These are phyloP conservation scores for Glandiceps talaboti DNA, from an alignment of 53 echinoderm and acorn worm species.

Conservation along the genomic window DNA sequence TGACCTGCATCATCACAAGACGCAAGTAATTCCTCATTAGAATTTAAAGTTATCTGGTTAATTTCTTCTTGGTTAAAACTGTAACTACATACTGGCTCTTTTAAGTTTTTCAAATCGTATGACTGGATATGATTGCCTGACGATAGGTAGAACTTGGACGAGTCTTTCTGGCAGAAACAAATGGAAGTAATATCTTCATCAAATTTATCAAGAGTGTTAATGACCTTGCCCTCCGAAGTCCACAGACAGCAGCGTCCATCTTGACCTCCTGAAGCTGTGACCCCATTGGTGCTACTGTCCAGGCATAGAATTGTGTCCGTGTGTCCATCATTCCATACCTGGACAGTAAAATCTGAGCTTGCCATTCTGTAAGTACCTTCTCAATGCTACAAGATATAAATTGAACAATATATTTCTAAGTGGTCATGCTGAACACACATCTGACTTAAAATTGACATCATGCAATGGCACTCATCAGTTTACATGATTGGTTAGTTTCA, in stretches of 20 bases:
- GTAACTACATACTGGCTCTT: conserved; percentile 4
- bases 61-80: conserved; percentile 31
- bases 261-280: conserved; percentile 22
- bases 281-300: conserved; percentile 4
- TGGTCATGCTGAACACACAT: too few relatives aligned
- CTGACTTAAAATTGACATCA: too few relatives aligned
- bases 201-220: neutral
- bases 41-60: conserved; percentile 27
- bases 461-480: too few relatives aligned
- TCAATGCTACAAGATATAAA: too few relatives aligned
- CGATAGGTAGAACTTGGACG: conserved; percentile 19
- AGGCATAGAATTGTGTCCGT: conserved; percentile 30
- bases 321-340: conserved; percentile 23
- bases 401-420: too few relatives aligned
- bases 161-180: conserved; percentile 21
- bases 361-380: too few relatives aligned
- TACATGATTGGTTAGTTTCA: too few relatives aligned
- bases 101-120: conserved; percentile 20
- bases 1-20: conserved; percentile 37
- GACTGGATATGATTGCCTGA: conserved; percentile 10
- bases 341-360: neutral
- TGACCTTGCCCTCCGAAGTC: conserved; percentile 15
- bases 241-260: conserved; percentile 28
- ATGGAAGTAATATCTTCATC: conserved; percentile 24
- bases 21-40: conserved; percentile 31